Conservation (phyloP, 1,140 invertebrate species). For the Branchinecta lindahli region DNA sequence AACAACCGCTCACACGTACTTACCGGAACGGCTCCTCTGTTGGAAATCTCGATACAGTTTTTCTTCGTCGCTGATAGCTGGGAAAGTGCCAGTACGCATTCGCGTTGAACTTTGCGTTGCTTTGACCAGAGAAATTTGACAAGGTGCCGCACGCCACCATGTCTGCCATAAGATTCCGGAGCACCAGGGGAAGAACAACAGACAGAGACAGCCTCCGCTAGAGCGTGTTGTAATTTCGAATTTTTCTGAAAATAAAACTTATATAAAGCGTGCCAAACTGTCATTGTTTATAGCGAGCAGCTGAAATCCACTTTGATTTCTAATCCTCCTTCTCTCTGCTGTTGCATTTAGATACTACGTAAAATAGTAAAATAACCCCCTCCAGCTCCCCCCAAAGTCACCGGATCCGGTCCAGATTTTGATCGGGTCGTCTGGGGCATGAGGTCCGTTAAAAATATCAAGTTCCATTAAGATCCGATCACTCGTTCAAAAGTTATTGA, state of each 20-base stretch:
- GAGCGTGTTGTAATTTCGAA: neutral
- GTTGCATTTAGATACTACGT: too few relatives aligned
- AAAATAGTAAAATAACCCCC: too few relatives aligned
- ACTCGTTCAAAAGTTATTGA: too few relatives aligned
- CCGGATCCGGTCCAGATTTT: too few relatives aligned
- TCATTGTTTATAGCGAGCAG: too few relatives aligned
- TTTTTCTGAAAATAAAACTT: conserved; percentile 10
- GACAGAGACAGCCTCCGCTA: neutral
- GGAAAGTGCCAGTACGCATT: neutral
- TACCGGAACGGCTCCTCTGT: neutral
- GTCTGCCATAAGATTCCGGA: neutral
- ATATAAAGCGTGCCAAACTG: too few relatives aligned
- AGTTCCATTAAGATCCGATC: too few relatives aligned
- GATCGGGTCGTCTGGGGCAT: too few relatives aligned
- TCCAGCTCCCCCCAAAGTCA: too few relatives aligned
- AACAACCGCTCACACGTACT: neutral
- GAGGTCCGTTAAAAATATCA: too few relatives aligned
- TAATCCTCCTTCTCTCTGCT: too few relatives aligned
- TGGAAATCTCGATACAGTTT: neutral
- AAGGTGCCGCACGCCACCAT: neutral
- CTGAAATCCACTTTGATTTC: too few relatives aligned
- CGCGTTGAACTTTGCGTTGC: neutral
- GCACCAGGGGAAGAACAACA: neutral
- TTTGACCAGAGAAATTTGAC: neutral
- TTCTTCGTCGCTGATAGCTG: neutral